Evolutionary conservation across 2,888 invertebrate genomes (phyloP), one percentile per base, ranked within the genome.

Genomic region (Pharmacophagus antenor): DNA sequence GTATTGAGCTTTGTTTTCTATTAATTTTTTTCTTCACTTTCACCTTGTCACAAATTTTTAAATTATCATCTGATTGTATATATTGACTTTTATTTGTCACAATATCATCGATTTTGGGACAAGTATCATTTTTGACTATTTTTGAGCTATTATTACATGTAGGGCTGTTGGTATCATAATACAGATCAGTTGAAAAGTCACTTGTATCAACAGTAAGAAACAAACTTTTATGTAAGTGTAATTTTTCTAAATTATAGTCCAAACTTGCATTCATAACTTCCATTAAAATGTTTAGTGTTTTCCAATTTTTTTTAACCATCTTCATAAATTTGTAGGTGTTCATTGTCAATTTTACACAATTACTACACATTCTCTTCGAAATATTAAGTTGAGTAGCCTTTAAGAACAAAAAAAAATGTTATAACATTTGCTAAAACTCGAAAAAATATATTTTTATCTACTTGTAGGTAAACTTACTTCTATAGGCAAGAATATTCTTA

Each of bases 301-400:
- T 27, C 20, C 27, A 15, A 27, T 51, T 37, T 20, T 51, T 6
- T 51, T 51, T 49, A 25, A n/a, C 7, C 49, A 49, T 49, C 27
- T 27, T 49, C 8, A 49, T 12, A 27, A 27, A 49, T 27, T 49
- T 49, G 18, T 49, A 21, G 15, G 20, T 51, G 10, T 3, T 31
- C 8, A 37, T 17, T 12, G 37, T 21, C 15, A 20, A 37, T 21
- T 37, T 37, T n/a, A 37, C 4, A 51, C 50, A 51, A 31, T 37
- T 21, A 31, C 12, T 31, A 20, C 37, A 51, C 18, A 51, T 31
- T 21, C 50, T 20, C 20, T 51, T 21, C 2, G 15, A 27, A 15
- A 21, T n/a, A 2, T 20, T 31, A 12, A 21, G 17, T 37, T 21
- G 15, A 6, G 50, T 20, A 51, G 37, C 50, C 50, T 51, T 6